Evolutionary conservation across 2,113 vertebrate species (phyloP), one percentile per base, ranked within the genome.

Genomic region (Nyctibius bracteatus): DNA sequence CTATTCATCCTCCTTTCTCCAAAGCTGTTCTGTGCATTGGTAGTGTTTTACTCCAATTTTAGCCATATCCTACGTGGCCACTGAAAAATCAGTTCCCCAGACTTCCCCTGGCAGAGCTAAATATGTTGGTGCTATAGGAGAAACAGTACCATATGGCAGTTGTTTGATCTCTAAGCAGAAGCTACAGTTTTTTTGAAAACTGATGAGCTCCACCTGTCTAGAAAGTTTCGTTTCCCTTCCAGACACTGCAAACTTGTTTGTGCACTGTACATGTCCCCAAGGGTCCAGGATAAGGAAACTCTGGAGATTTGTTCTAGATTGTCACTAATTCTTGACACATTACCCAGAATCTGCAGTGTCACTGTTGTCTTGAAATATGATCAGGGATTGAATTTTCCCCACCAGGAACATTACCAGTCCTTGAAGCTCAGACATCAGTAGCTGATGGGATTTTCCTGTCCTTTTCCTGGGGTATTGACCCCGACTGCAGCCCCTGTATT

Each of bases 121-220:
- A 92, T 94, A 80, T 54, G 54, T 95, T 94, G 81, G 90, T 93
- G 87, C 85, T 94, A 93, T 70, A 94, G 66, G 74, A 96, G 90
- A 95, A 93, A 47, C 79, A 94, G 59, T 86, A 94, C 88, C 88
- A 93, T 93, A 95, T 81, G 90, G 93, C 72, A 83, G 80, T 92
- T 93, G 78, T 93, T 96, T 95, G 85, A 96, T 96, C 82, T 91
- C 90, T 49, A 81, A 71, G 75, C 80, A 93, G 63, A 93, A 90
- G 59, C 61, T 49, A 63, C 27, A 33, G 4, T 20, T 92, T 91
- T 90, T 90, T 67, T 35, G 65, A 90, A 86, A 88, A 71, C 82
- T 67, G 82, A 74, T 74, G 78, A 94, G 67, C 67, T 96, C 54
- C 70, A 81, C 88, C 88, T 96, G 88, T 70, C 72, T 65, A 59